Evolutionary conservation across 2,113 vertebrate genomes (phyloP), one percentile per base, ranked within the genome.

Genomic region (Perognathus longimembris): DNA sequence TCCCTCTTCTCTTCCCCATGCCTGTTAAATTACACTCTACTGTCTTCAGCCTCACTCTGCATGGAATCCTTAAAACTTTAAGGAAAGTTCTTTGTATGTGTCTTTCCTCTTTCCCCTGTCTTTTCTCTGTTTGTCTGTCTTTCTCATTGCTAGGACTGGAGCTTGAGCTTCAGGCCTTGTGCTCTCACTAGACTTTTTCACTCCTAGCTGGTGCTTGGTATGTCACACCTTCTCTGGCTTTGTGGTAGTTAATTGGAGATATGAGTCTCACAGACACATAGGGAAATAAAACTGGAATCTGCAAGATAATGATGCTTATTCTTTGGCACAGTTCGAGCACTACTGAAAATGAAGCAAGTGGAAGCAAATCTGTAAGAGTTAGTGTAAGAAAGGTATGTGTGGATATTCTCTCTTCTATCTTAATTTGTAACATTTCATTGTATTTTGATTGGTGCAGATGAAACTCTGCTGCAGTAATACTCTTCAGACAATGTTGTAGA

Each of bases 351-450:
- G 92, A 97, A 93, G 77, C 81, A 63, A 84, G 21, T 85, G 85
- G 61, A 84, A 92, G 17, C 0, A 7, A 87, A 14, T 85, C 77
- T 84, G 0, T 85, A n/a, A 73, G 87, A 76, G 20, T 28, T 14
- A 59, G n/a, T n/a, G 40, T 64, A 10, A 84, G 63, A 85, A 91
- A 96, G 96, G 96, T 97, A 94, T 28, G 96, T 94, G 36, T 50
- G 36, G 34, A 0, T 59, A 20, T 36, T 85, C n/a, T 12, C 22
- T 42, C 24, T 88, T 74, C 64, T 93, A 1, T n/a, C 42, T 83
- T 61, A 66, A 32, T 74, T 36, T 61, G 6, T 77, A 73, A 61
- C 69, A 7, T n/a, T 70, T 63, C 10, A 4, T 67, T 26, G 34
- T 63, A 15, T 40, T 80, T 61, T 34, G 24, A 6, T 42, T 74